Conservation (phyloP, 1,140 invertebrate species). For the Lucilia sericata region DNA sequence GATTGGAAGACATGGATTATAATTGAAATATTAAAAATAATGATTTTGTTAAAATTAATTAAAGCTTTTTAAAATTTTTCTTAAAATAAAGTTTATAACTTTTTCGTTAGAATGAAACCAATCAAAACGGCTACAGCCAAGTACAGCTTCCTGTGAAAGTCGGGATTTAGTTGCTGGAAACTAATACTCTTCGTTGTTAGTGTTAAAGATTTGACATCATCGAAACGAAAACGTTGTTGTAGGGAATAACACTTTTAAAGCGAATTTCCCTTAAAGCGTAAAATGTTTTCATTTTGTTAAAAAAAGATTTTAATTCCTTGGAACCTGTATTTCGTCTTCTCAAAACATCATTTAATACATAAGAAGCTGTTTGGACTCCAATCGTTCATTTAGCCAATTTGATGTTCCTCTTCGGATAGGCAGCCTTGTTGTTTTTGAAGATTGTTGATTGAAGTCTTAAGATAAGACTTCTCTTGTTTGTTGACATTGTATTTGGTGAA, state of each 20-base stretch:
- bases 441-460: background rate
- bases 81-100: conserved; percentile 25
- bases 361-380: conserved; percentile 48
- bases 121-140: background rate
- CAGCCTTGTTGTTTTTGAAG: conserved; percentile 46
- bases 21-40: conserved; percentile 49
- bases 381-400: conserved; percentile 60
- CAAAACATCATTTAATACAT: background rate
- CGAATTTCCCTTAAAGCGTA: background rate
- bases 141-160: background rate
- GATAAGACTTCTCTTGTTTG: background rate
- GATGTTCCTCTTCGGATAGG: conserved; percentile 57
- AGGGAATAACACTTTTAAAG: background rate
- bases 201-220: no score
- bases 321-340: conserved; percentile 17
- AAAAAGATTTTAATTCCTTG: background rate
- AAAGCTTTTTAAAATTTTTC: background rate
- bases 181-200: background rate
- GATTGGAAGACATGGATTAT: conserved; percentile 64
- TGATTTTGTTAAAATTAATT: no score
- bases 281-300: conserved; percentile 19
- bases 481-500: conserved; percentile 47
- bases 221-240: background rate
- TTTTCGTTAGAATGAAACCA: background rate
- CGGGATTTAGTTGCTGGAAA: background rate